Evolutionary conservation across 2,113 vertebrate species (phyloP).

Genomic region (Antidorcas marsupialis): DNA sequence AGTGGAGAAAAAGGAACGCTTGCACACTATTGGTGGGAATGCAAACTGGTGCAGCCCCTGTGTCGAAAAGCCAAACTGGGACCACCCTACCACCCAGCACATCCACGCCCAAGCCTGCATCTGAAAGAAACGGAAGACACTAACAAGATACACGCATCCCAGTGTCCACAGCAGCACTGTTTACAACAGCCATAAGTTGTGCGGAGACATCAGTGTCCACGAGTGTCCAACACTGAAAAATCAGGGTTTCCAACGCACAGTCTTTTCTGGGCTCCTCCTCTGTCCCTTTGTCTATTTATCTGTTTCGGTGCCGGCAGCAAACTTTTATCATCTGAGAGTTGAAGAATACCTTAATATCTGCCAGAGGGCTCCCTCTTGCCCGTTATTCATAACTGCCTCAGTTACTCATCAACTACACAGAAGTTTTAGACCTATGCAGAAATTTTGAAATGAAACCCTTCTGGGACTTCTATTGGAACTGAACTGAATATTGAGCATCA

Average conservation of each 20-base stretch:
- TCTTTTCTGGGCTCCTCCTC: background rate
- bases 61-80: background rate
- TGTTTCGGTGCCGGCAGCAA: background rate
- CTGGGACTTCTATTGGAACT: background rate
- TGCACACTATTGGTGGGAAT: background rate
- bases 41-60: background rate
- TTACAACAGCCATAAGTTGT: accelerated
- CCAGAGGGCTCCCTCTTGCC: too few relatives aligned
- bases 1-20: background rate
- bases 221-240: background rate
- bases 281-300: too few relatives aligned
- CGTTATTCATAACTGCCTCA: background rate
- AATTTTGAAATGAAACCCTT: background rate
- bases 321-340: background rate
- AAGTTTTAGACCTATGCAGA: background rate
- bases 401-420: background rate
- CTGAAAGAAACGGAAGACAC: background rate
- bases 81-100: background rate
- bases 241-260: background rate
- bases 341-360: background rate
- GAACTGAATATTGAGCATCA: background rate
- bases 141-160: background rate
- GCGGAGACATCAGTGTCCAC: background rate
- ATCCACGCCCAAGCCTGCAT: background rate
- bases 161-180: accelerated